A percentile compares a stretch with the other conserved stretches of the same genome.
These are phyloP conservation scores for Otus sunia DNA, from an alignment of 2,113 vertebrate species.

Conservation along the genomic window DNA sequence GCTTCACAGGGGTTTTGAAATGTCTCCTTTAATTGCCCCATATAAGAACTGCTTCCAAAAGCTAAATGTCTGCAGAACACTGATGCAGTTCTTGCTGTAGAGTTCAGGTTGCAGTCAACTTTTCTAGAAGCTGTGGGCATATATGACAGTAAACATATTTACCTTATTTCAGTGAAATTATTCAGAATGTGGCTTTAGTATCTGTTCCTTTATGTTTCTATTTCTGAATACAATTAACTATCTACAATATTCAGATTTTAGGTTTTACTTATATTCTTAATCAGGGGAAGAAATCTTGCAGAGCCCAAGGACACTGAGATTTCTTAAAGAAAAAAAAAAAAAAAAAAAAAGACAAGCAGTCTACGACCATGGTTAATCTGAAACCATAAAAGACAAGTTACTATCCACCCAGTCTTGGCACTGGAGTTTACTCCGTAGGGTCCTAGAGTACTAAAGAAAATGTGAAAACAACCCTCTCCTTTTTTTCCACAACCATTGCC, in stretches of 20 bases:
- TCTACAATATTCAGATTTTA: neutral
- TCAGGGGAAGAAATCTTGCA: neutral
- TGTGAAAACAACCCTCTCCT: fast-evolving
- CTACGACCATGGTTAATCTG: neutral
- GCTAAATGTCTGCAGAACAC: neutral
- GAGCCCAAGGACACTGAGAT: neutral
- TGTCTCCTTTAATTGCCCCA: neutral
- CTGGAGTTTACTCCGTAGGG: neutral
- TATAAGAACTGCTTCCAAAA: neutral
- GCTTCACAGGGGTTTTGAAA: neutral
- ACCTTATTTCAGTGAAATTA: neutral
- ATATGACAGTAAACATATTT: neutral
- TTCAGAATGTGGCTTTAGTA: neutral
- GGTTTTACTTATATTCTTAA: neutral
- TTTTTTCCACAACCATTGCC: neutral
- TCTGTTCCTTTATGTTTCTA: neutral
- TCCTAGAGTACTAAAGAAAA: neutral
- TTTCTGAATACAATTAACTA: neutral
- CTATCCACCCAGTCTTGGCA: neutral
- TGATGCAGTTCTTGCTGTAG: neutral
- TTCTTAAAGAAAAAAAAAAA: neutral
- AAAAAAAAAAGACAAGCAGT: neutral
- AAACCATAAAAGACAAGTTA: neutral
- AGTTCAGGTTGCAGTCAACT: neutral
- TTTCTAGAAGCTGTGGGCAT: neutral